Evolutionary conservation across 2,888 invertebrate genomes (phyloP), one percentile per base, ranked within the genome.

Genomic region (Caenorhabditis plicata): DNA sequence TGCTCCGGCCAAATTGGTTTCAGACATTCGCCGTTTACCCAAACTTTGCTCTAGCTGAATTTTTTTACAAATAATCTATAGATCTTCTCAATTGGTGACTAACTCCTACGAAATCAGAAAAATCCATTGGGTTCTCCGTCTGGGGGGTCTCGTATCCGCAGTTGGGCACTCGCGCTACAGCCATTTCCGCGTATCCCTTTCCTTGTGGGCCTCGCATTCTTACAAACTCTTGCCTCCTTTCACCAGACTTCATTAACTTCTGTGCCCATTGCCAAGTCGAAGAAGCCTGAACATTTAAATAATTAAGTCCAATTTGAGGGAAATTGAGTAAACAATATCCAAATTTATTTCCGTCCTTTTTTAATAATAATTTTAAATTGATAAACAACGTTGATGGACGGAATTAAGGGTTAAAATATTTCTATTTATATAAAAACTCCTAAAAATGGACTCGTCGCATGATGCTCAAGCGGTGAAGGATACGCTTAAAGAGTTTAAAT

Each of bases 201-300:
- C 92, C 92, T 80, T 90, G 89, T 13, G 96, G 96, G 13, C 96
- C 96, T 83, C 94, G 90, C 93, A 98, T 93, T 58, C 93, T 87
- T 42, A 98, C 94, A 85, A 95, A 98, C 85, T 98, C 96, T 80
- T 95, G 91, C 51, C 95, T 39, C 31, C 70, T 46, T 8, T 68
- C 67, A n/a, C 64, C 64, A 8, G 91, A 90, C 45, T 71, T 62
- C 46, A 80, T 68, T 54, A 77, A 54, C 54, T 74, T 74, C 50
- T 78, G 80, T 5, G 81, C 77, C 81, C 81, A 81, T 20, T 73
- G 70, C 81, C 81, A 81, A 2, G 73, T 75, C n/a, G 73, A 72
- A 3, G 78, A 75, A 3, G 75, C 77, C n/a, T n/a, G n/a, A n/a
- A n/a, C n/a, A n/a, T n/a, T n/a, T n/a, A n/a, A n/a, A n/a, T n/a